phyloP scores from a whole-genome alignment of 2,888 invertebrate species.

The Cetonia aurata region DNA sequence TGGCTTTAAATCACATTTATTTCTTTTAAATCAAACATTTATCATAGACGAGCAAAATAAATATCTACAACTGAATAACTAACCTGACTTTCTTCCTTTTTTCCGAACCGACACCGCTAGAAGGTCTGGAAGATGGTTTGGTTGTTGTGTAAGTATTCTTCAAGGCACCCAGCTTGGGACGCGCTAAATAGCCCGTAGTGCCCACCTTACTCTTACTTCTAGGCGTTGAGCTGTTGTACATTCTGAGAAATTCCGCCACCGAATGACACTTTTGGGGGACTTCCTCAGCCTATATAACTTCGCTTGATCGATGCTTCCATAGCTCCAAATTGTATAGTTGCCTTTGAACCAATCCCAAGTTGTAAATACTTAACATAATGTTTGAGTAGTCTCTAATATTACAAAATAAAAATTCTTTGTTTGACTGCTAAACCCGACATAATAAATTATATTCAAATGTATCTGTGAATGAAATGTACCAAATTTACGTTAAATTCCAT shows the following conservation, averaged over 20 bases:
- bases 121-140: constrained; percentile 55
- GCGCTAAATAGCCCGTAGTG: constrained; percentile 58
- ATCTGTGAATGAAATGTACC: too few species aligned
- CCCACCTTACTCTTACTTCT: constrained; percentile 33
- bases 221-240: constrained; percentile 37
- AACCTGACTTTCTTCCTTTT: constrained; percentile 64
- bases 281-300: constrained; percentile 38
- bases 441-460: too few species aligned
- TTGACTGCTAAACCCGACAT: too few species aligned
- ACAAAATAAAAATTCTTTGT: too few species aligned
- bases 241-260: neutral
- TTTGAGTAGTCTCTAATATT: too few species aligned
- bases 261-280: constrained; percentile 20
- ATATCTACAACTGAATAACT: constrained; percentile 36
- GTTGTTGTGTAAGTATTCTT: constrained; percentile 58
- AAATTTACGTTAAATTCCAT: too few species aligned
- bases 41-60: too few species aligned
- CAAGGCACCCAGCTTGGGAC: constrained; percentile 61
- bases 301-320: constrained; percentile 39
- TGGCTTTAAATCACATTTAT: too few species aligned
- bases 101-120: constrained; percentile 55
- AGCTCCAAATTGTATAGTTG: neutral
- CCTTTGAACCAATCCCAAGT: neutral
- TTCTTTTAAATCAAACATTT: too few species aligned
- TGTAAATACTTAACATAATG: too few species aligned